A percentile compares a stretch with the other conserved stretches of the same genome.
Evolutionary conservation across 2,888 invertebrate genomes (phyloP).

Genomic region (Aricia artaxerxes): DNA sequence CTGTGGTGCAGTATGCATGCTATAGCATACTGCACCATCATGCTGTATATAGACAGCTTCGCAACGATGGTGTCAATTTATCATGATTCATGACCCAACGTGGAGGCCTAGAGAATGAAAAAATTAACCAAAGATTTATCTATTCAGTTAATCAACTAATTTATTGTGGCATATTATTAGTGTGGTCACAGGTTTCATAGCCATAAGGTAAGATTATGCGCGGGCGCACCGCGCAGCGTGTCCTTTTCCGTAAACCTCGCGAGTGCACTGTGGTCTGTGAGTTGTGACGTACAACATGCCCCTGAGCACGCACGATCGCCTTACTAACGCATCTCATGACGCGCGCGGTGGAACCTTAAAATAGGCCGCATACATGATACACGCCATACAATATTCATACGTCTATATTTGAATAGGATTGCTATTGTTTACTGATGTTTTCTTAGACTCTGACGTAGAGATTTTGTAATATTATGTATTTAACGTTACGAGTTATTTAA

Average conservation of each 20-base stretch:
- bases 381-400: constrained; percentile 7
- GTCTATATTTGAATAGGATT: constrained; percentile 4
- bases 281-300: not conserved
- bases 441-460: not conserved
- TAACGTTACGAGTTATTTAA: not conserved
- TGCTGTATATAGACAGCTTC: no score
- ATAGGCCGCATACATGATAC: not conserved
- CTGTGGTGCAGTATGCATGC: no score
- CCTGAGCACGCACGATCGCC: constrained; percentile 6
- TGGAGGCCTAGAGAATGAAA: no score
- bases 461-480: not conserved
- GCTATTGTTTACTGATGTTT: not conserved
- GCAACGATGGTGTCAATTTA: no score
- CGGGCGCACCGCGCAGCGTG: constrained; percentile 7
- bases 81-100: no score
- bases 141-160: no score
- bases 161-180: no score
- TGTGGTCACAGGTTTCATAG: not conserved
- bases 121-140: no score
- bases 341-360: not conserved
- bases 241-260: not conserved
- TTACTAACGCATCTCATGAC: constrained; percentile 10
- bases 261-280: not conserved
- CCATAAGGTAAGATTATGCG: not conserved
- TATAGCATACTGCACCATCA: no score